Percentiles rank a stretch among this genome's conserved stretches.
Evolutionary conservation across 2,888 invertebrate species (phyloP).

Genomic region (Spilarctia lutea): DNA sequence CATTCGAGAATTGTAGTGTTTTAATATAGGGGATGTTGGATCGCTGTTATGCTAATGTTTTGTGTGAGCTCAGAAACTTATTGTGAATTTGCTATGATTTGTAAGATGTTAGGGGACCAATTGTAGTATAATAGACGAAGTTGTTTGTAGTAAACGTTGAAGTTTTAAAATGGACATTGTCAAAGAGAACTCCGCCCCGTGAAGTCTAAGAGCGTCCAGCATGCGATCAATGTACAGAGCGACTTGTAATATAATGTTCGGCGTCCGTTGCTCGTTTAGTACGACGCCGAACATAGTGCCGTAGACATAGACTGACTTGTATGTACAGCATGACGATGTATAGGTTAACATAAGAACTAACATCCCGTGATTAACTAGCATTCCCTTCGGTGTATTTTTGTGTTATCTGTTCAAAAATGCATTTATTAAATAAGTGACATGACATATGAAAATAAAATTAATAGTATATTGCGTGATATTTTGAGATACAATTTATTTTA

Average conservation of each 20-base stretch:
- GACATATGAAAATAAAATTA: background rate
- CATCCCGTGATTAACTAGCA: constrained; percentile 56
- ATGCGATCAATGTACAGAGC: constrained; percentile 44
- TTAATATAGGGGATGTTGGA: background rate
- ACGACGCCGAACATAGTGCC: constrained; percentile 72
- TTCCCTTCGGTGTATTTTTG: constrained; percentile 56
- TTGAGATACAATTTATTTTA: background rate
- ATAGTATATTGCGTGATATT: background rate
- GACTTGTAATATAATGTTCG: constrained; percentile 37
- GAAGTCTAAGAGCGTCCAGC: constrained; percentile 19
- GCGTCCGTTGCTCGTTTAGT: constrained; percentile 28
- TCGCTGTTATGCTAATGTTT: background rate
- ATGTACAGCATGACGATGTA: constrained; percentile 81
- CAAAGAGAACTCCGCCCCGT: constrained; percentile 17
- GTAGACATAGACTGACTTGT: constrained; percentile 81
- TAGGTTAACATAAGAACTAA: constrained; percentile 60
- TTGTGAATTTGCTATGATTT: constrained; percentile 2
- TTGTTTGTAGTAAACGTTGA: background rate
- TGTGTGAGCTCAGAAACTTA: constrained; percentile 11
- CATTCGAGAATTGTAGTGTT: background rate
- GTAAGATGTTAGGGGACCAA: background rate
- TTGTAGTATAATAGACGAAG: background rate
- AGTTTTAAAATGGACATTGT: background rate
- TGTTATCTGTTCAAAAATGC: constrained; percentile 13
- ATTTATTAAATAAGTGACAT: constrained; percentile 13